phyloP scores from a whole-genome alignment of 2,797 vertebrate species.

The Sandelia bainsii region DNA sequence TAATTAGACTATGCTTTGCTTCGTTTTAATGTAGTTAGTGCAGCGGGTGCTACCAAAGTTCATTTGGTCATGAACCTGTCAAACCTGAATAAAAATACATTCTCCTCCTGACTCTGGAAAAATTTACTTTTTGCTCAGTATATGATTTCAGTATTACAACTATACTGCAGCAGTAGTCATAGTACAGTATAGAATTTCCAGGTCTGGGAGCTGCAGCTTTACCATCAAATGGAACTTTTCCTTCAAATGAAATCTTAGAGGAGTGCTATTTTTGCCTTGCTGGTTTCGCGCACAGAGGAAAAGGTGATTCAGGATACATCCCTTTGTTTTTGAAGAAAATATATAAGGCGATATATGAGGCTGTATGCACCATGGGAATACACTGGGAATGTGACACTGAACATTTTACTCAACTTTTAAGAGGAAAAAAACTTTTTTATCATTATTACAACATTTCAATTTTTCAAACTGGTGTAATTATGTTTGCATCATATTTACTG shows the following conservation, averaged over 20 bases:
- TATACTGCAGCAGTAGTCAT: constrained; percentile 13
- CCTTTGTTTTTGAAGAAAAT: constrained; percentile 17
- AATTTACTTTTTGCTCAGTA: constrained; percentile 18
- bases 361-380: constrained; percentile 3
- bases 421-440: not conserved
- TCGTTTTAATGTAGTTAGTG: not conserved
- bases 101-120: not conserved
- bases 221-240: constrained; percentile 38
- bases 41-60: not conserved
- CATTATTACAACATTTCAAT: not conserved
- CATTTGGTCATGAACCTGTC: constrained; percentile 13
- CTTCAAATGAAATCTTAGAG: constrained; percentile 37
- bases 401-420: not conserved
- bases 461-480: constrained; percentile 22
- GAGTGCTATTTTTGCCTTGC: constrained; percentile 37
- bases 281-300: constrained; percentile 20
- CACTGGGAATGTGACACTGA: constrained; percentile 4
- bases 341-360: not conserved
- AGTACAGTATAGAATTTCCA: constrained; percentile 26
- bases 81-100: constrained; percentile 3
- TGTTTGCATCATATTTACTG: constrained; percentile 1
- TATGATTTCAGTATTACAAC: constrained; percentile 8
- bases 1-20: not conserved
- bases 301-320: constrained; percentile 11
- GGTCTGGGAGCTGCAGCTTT: constrained; percentile 26